Evolutionary conservation across 2,113 vertebrate genomes (phyloP).

Genomic region (Syrmaticus mikado): DNA sequence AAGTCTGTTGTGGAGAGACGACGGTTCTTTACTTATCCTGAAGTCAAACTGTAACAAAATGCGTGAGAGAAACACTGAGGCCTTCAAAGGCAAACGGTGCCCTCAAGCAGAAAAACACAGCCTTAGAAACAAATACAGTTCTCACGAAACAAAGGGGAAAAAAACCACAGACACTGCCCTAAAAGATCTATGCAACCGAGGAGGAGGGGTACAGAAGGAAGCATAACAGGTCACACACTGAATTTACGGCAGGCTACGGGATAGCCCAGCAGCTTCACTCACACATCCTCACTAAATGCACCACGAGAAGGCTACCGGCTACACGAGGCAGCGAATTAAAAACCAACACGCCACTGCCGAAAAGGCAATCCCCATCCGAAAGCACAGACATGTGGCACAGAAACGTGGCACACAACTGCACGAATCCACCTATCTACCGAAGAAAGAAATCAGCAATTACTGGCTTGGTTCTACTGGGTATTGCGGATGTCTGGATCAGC

Average conservation of each 20-base stretch:
- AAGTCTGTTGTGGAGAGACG: conserved; percentile 75
- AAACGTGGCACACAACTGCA: neutral
- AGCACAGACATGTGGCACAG: neutral
- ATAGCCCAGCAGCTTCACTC: fast-evolving
- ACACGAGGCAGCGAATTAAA: neutral
- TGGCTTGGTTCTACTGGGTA: conserved; percentile 79
- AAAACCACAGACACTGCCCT: neutral
- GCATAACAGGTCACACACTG: neutral
- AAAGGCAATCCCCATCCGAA: neutral
- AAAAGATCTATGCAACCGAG: fast-evolving
- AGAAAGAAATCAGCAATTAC: conserved; percentile 67
- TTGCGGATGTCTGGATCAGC: conserved; percentile 79
- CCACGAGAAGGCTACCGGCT: neutral
- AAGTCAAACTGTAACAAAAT: conserved; percentile 80
- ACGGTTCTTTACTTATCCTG: conserved; percentile 78
- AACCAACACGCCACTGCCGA: neutral
- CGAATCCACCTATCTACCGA: neutral
- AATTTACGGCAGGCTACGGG: neutral
- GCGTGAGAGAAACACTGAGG: neutral
- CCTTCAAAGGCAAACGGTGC: neutral
- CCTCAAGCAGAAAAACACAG: neutral
- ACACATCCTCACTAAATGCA: neutral
- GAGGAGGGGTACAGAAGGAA: neutral
- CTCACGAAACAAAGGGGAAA: neutral
- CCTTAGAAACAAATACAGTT: neutral